Percentiles rank a stretch among this genome's conserved stretches.
These are phyloP conservation scores for Stegastes partitus DNA, from an alignment of 2,113 vertebrate genomes.

Conservation along the genomic window DNA sequence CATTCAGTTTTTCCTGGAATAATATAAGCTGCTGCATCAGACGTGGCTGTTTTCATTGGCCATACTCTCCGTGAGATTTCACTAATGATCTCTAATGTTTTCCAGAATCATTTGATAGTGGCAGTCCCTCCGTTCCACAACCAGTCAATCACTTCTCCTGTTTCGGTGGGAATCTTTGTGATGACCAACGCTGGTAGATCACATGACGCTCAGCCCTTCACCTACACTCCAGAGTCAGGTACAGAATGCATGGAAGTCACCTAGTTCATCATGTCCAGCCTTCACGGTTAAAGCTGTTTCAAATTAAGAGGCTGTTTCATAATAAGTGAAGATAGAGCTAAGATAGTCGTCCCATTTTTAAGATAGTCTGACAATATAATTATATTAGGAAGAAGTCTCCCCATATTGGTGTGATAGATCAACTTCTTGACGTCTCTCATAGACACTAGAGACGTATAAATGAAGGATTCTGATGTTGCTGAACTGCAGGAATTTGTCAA, in stretches of 20 bases:
- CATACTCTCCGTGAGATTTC: background rate
- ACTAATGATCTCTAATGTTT: constrained; percentile 25
- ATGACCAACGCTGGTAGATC: constrained; percentile 97
- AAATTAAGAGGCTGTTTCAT: background rate
- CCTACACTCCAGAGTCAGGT: constrained; percentile 96
- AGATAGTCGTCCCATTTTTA: background rate
- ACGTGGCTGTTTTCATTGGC: background rate
- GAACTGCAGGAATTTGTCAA: too few species aligned
- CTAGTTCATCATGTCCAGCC: background rate
- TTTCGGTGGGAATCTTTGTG: constrained; percentile 95
- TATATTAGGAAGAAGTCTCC: background rate
- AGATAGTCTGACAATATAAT: background rate
- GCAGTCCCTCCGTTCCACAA: constrained; percentile 96
- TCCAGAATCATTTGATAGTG: constrained; percentile 98
- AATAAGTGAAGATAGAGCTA: background rate
- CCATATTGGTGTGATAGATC: background rate
- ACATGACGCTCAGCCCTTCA: constrained; percentile 95
- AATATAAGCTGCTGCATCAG: background rate
- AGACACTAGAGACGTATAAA: too few species aligned
- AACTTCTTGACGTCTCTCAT: background rate
- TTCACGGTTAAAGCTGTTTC: background rate
- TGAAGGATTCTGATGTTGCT: too few species aligned
- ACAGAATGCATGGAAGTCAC: constrained; percentile 47
- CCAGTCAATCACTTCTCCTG: constrained; percentile 91
- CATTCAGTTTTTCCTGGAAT: background rate